Evolutionary conservation across 2,113 vertebrate species (phyloP), one percentile per base, ranked within the genome.

Genomic region (Phodopus roborovskii): DNA sequence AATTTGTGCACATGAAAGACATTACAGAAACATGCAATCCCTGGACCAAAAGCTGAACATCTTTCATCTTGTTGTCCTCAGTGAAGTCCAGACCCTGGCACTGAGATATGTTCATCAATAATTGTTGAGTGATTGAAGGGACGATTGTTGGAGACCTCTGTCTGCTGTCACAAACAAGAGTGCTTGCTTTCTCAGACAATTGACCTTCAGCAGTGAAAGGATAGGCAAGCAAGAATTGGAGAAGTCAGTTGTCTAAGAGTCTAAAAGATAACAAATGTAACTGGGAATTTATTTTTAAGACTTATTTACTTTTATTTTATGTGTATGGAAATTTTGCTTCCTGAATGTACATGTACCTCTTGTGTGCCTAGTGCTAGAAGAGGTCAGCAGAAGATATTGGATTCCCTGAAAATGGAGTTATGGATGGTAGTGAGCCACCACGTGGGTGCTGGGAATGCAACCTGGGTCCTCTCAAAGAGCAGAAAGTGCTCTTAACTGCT

Each of bases 1-100:
- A 68, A 82, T 94, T 83, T 50, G 30, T 89, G 90, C 71, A 82
- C 78, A 91, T 84, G 70, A 92, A 97, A 94, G 62, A 22, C 48
- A 42, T 82, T 92, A 60, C 5, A 96, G 79, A 95, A 88, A 83
- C 64, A 62, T 36, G 58, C 45, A 96, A 88, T 93, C 60, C 90
- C 36, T 73, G 88, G 92, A 64, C 28, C 28, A 56, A 78, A 81
- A 45, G 81, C 53, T 22, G 3, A 62, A 19, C 28, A 17, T 50
- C 86, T 97, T 94, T 93, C 81, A 74, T 94, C 50, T 92, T 84
- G 20, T 45, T 82, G 22, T 33, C 33, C 24, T 77, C 74, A 39
- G 10, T 53, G 74, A 94, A 81, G 66, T 78, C 20, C 33, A 16
- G 22, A 73, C 83, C 64, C 88, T 68, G 56, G 60, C 26, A 68